Conservation (phyloP, 30 jellyfish, hydroid and myxozoan species). For the Aurelia aurita region DNA sequence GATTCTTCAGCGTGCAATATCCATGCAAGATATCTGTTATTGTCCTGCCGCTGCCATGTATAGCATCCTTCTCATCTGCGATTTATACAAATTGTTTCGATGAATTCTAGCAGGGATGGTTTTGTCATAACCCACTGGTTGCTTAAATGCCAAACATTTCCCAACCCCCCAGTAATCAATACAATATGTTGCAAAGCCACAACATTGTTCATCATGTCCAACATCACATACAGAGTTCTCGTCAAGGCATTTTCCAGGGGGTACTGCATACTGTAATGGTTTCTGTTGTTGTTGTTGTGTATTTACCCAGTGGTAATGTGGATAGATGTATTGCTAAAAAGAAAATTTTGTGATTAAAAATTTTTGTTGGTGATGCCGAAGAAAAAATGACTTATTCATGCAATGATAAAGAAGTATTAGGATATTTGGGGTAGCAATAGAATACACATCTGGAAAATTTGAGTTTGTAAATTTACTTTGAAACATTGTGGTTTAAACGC, state of each 20-base stretch:
- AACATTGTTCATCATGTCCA: slow-evolving; percentile 94
- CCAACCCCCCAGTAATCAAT: slow-evolving; percentile 96
- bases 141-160: slow-evolving; percentile 82
- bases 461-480: too few species aligned
- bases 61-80: slow-evolving; percentile 34
- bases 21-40: neutral
- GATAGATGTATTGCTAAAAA: slow-evolving; percentile 51
- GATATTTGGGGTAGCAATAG: too few species aligned
- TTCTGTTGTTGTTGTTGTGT: slow-evolving; percentile 46
- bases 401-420: too few species aligned
- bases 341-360: too few species aligned
- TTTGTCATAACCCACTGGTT: slow-evolving; percentile 58
- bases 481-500: too few species aligned
- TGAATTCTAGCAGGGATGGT: slow-evolving; percentile 67
- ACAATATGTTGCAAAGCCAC: slow-evolving; percentile 95
- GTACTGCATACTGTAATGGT: slow-evolving; percentile 36
- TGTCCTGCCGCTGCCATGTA: slow-evolving; percentile 23
- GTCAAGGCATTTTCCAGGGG: slow-evolving; percentile 84
- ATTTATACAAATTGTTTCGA: slow-evolving; percentile 78
- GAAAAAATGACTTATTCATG: too few species aligned
- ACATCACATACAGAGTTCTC: slow-evolving; percentile 87
- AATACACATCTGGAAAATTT: too few species aligned
- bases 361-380: too few species aligned
- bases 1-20: too few species aligned
- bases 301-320: slow-evolving; percentile 61